Conservation (phyloP, 2,888 invertebrate genomes). For the Tachystola acroxantha region DNA sequence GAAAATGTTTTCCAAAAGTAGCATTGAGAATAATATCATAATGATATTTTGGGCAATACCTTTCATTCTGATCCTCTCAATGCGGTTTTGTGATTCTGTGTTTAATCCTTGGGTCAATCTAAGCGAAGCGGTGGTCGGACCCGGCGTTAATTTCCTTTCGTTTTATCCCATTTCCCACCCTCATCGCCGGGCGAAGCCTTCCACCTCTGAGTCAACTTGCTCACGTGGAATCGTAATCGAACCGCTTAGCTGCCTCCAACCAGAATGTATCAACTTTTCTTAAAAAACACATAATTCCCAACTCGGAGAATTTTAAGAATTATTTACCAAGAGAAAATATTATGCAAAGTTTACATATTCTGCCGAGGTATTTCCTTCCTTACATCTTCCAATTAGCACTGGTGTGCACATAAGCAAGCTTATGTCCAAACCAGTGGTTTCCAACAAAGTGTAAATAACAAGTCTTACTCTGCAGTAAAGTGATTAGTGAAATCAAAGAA, state of each 20-base stretch:
- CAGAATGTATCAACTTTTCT: constrained; percentile 40
- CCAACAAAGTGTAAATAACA: constrained; percentile 19
- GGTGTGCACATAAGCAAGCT: constrained; percentile 57
- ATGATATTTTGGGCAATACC: too few relatives aligned
- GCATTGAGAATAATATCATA: too few relatives aligned
- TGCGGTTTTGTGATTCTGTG: constrained; percentile 1
- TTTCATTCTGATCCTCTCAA: constrained; percentile 16
- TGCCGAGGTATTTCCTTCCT: constrained; percentile 44
- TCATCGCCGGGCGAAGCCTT: constrained; percentile 71
- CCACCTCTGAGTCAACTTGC: constrained; percentile 66
- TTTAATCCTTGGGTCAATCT: constrained; percentile 25
- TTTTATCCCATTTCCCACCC: constrained; percentile 61
- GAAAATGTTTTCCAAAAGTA: too few relatives aligned
- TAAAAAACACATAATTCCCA: neutral
- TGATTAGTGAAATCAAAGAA: constrained; percentile 53
- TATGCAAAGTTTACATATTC: constrained; percentile 38
- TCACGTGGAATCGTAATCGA: constrained; percentile 69
- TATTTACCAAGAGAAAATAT: too few relatives aligned
- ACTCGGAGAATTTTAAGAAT: neutral
- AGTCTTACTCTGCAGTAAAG: constrained; percentile 47
- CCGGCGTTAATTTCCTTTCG: constrained; percentile 44
- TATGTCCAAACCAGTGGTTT: constrained; percentile 60
- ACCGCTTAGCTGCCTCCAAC: constrained; percentile 72
- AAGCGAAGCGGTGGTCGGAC: constrained; percentile 71
- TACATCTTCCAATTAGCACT: constrained; percentile 29